These are phyloP conservation scores for Crossaster papposus DNA, from an alignment of 53 echinoderm and acorn worm genomes.

Conservation along the genomic window DNA sequence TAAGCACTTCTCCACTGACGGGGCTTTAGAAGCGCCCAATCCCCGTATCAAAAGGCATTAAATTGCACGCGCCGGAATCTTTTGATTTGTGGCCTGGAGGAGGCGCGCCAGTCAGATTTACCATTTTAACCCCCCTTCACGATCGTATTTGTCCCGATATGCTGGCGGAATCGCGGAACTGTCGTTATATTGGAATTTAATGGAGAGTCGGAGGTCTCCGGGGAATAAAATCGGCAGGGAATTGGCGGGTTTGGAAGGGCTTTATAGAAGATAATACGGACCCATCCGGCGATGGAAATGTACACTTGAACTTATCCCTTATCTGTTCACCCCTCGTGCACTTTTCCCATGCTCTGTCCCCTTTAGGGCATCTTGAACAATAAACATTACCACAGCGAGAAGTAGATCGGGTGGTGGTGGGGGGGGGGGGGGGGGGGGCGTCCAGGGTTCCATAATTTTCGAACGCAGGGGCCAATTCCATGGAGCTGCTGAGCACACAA, in stretches of 20 bases:
- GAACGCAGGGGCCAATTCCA: no score
- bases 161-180: background rate
- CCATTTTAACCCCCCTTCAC: background rate
- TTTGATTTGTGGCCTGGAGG: constrained; percentile 6
- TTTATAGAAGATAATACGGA: background rate
- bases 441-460: no score
- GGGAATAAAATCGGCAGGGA: background rate
- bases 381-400: background rate
- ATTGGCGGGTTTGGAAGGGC: background rate
- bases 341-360: background rate
- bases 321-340: background rate
- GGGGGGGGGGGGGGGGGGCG: no score
- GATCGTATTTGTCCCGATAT: constrained; percentile 21
- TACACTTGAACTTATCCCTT: background rate
- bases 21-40: background rate
- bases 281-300: background rate
- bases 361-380: background rate
- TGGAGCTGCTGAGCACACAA: no score
- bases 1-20: background rate
- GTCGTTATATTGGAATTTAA: constrained; percentile 30
- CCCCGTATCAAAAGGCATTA: constrained; percentile 39
- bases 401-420: no score
- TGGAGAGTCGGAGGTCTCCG: constrained; percentile 18
- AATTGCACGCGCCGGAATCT: background rate
- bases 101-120: constrained; percentile 21